Evolutionary conservation across 2,888 invertebrate genomes (phyloP).

Genomic region (Leptarthrus brevirostris): DNA sequence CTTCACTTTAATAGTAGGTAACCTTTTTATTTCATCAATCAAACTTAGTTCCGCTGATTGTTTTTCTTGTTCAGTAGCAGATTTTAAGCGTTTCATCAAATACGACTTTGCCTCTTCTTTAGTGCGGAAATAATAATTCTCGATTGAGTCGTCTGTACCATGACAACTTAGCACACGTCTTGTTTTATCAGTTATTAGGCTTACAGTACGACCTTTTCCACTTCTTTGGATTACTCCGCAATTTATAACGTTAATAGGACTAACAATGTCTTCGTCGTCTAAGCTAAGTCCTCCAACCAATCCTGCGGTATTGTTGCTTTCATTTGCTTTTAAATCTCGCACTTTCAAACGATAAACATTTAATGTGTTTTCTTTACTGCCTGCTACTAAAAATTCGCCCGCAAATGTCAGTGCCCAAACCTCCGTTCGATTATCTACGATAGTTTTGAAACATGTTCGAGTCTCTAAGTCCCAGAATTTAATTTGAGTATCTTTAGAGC

Average conservation of each 20-base stretch:
- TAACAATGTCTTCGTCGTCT: constrained; percentile 64
- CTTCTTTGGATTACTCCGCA: constrained; percentile 83
- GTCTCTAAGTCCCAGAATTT: constrained; percentile 98
- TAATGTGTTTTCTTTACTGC: constrained; percentile 85
- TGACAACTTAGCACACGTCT: constrained; percentile 82
- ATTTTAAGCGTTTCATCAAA: constrained; percentile 82
- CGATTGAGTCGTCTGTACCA: constrained; percentile 83
- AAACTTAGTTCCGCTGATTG: constrained; percentile 71
- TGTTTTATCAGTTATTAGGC: constrained; percentile 78
- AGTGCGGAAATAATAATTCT: constrained; percentile 83
- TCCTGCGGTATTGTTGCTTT: constrained; percentile 59
- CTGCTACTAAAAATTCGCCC: constrained; percentile 87
- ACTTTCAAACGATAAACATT: constrained; percentile 80
- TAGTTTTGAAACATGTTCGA: constrained; percentile 94
- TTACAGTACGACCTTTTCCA: constrained; percentile 82
- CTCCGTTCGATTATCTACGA: constrained; percentile 89
- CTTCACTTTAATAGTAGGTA: constrained; percentile 74
- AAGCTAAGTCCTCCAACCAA: constrained; percentile 64
- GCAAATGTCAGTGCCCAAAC: constrained; percentile 87
- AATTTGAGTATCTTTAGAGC: constrained; percentile 93
- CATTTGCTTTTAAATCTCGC: constrained; percentile 64
- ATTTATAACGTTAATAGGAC: constrained; percentile 79
- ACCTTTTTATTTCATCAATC: constrained; percentile 78
- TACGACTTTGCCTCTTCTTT: constrained; percentile 79
- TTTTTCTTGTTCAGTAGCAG: constrained; percentile 70